These are phyloP conservation scores for Dicrurus megarhynchus DNA, from an alignment of 2,113 vertebrate genomes.

Conservation along the genomic window DNA sequence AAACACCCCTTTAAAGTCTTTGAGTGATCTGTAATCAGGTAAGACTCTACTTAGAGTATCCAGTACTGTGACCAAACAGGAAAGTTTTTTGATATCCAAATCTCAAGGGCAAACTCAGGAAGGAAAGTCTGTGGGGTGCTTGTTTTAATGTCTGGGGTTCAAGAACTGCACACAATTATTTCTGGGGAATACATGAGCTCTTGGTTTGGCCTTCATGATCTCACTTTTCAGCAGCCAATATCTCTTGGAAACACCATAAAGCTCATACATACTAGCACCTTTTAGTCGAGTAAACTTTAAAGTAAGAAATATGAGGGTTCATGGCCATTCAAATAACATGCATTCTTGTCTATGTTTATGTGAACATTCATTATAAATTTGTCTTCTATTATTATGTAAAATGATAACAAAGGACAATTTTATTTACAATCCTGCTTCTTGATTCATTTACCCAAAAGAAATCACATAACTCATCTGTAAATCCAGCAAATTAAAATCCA, in stretches of 20 bases:
- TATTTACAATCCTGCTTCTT: background rate
- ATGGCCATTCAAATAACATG: background rate
- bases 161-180: background rate
- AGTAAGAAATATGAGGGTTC: background rate
- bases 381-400: background rate
- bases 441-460: conserved; percentile 10
- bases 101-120: background rate
- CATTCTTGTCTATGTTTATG: background rate
- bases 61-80: background rate
- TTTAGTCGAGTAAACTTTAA: background rate
- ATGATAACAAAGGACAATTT: background rate
- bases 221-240: background rate
- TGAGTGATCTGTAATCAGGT: background rate
- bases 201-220: background rate
- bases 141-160: background rate
- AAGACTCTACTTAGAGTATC: background rate
- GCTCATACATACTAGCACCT: background rate
- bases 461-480: background rate
- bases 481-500: background rate
- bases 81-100: background rate
- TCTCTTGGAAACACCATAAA: background rate
- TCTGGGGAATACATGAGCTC: background rate
- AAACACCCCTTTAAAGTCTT: background rate
- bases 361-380: background rate
- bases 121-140: background rate